phyloP scores from a whole-genome alignment of 1,140 invertebrate species.

The Liolophura sinensis region DNA sequence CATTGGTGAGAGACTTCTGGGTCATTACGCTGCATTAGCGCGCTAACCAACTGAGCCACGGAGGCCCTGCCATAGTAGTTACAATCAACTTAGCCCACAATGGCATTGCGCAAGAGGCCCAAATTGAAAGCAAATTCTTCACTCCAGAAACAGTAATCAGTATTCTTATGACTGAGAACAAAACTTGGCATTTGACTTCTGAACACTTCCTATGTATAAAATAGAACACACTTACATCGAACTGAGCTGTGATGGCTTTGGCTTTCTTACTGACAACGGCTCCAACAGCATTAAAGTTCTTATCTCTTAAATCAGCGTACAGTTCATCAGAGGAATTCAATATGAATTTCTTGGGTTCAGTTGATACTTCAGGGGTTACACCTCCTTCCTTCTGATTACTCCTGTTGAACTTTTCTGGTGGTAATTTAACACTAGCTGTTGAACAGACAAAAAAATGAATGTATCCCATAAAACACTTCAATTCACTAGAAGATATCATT shows the following conservation, averaged over 20 bases:
- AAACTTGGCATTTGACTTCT: too few relatives aligned
- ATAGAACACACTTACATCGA: conserved; percentile 65
- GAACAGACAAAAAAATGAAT: conserved; percentile 21
- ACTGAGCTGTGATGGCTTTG: conserved; percentile 79
- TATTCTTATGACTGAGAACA: too few relatives aligned
- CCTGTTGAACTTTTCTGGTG: conserved; percentile 76
- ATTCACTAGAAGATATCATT: too few relatives aligned
- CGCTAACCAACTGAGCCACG: too few relatives aligned
- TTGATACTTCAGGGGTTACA: conserved; percentile 48
- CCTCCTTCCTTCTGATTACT: conserved; percentile 25
- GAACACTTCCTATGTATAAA: neutral
- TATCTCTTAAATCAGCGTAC: conserved; percentile 85
- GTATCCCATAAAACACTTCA: too few relatives aligned
- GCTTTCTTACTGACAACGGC: conserved; percentile 84
- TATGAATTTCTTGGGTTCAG: conserved; percentile 80
- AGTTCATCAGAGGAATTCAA: conserved; percentile 90
- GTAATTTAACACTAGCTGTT: conserved; percentile 79
- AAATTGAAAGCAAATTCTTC: too few relatives aligned
- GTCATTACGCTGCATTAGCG: too few relatives aligned
- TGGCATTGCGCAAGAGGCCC: too few relatives aligned
- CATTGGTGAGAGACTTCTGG: too few relatives aligned
- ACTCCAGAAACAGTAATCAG: too few relatives aligned
- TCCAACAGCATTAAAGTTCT: conserved; percentile 92
- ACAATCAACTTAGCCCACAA: too few relatives aligned
- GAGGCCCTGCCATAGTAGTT: too few relatives aligned